phyloP scores from a whole-genome alignment of 2,113 vertebrate species.

The Gavia stellata region DNA sequence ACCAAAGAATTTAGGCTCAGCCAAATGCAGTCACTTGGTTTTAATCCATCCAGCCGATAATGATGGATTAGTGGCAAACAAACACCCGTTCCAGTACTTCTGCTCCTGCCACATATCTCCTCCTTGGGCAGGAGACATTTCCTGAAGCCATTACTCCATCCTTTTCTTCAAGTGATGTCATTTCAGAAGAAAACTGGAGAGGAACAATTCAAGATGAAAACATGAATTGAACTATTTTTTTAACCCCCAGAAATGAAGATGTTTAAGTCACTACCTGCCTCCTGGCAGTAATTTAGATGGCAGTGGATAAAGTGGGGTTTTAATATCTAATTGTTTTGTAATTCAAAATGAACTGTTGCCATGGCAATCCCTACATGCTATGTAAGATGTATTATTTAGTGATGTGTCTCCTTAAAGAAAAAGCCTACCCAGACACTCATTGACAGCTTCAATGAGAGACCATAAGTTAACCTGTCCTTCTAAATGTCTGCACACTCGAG shows the following conservation, averaged over 20 bases:
- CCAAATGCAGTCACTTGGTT: not conserved
- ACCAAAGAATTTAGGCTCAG: not conserved
- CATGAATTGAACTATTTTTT: not conserved
- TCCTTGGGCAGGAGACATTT: not conserved
- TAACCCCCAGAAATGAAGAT: not conserved
- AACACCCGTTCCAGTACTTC: not conserved
- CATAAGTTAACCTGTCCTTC: not conserved
- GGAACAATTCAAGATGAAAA: not conserved
- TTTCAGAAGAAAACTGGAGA: not conserved
- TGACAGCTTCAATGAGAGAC: not conserved
- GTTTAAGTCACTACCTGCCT: not conserved
- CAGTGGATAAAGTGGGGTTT: not conserved
- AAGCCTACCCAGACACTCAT: not conserved
- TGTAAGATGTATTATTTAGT: not conserved
- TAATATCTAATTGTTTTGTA: not conserved
- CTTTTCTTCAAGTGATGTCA: not conserved
- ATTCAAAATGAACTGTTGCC: slow-evolving; percentile 4
- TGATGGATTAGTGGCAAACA: not conserved
- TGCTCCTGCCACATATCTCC: not conserved
- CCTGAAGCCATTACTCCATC: not conserved
- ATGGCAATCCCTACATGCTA: not conserved
- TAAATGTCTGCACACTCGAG: fast-evolving
- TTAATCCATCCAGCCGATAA: not conserved
- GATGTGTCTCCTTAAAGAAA: not conserved
- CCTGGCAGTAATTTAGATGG: not conserved